phyloP scores from a whole-genome alignment of 2,888 invertebrate species.

The Heteromyza rotundicornis region DNA sequence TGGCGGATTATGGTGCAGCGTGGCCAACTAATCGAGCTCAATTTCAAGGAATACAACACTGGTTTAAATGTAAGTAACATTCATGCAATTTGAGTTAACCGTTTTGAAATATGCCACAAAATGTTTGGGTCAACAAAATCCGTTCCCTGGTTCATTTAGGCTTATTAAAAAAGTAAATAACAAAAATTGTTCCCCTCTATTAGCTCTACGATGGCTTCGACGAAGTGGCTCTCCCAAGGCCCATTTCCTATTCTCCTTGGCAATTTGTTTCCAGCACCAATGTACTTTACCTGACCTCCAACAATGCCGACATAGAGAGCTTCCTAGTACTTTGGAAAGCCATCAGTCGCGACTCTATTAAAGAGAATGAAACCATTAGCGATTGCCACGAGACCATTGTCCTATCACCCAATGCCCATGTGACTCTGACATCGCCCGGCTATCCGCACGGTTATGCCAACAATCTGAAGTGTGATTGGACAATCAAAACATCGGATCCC shows the following conservation, averaged over 20 bases:
- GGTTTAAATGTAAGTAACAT: constrained; percentile 46
- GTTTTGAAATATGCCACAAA: not conserved
- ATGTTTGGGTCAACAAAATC: not conserved
- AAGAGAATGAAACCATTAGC: constrained; percentile 25
- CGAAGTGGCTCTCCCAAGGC: constrained; percentile 64
- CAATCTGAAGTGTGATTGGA: constrained; percentile 77
- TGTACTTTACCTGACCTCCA: constrained; percentile 65
- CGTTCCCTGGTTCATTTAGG: not conserved
- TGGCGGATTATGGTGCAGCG: constrained; percentile 52
- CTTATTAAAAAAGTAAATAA: too few relatives aligned
- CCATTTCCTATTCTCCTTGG: constrained; percentile 43
- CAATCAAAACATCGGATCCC: constrained; percentile 66
- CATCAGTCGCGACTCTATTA: constrained; percentile 36
- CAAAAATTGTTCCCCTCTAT: not conserved
- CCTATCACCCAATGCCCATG: constrained; percentile 35
- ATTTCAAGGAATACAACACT: constrained; percentile 47
- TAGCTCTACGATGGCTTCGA: constrained; percentile 81
- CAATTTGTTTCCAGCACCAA: constrained; percentile 70
- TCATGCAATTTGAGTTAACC: too few relatives aligned
- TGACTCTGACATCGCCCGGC: constrained; percentile 72
- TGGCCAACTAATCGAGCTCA: constrained; percentile 36
- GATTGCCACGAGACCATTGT: constrained; percentile 44
- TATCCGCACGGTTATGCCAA: constrained; percentile 73
- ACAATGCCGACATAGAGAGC: constrained; percentile 42
- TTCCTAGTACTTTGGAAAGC: constrained; percentile 52